Conservation (phyloP, 2,113 vertebrate species). For the Abramis brama region DNA sequence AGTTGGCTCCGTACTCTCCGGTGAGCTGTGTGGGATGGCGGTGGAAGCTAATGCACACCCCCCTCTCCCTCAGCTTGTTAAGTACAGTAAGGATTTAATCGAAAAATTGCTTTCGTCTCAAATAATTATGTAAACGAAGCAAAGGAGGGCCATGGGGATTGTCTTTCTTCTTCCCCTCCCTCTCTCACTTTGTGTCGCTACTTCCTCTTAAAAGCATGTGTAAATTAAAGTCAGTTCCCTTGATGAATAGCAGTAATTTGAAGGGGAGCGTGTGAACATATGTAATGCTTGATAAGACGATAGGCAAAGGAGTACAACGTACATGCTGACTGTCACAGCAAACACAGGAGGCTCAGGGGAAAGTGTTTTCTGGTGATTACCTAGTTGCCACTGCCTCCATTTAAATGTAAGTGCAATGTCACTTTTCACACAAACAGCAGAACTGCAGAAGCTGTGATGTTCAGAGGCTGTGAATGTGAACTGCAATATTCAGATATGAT, state of each 20-base stretch:
- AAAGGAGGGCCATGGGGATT: conserved; percentile 28
- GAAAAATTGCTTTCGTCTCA: conserved; percentile 39
- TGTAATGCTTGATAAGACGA: conserved; percentile 46
- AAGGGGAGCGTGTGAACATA: conserved; percentile 29
- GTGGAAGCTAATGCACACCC: conserved; percentile 37
- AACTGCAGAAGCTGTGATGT: background rate
- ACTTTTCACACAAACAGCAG: background rate
- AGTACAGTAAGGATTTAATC: conserved; percentile 50
- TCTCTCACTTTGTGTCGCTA: conserved; percentile 13
- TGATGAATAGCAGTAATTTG: conserved; percentile 32
- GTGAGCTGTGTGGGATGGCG: conserved; percentile 38
- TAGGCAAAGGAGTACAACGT: background rate
- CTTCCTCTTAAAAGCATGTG: conserved; percentile 44
- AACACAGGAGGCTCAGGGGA: background rate
- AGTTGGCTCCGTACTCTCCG: conserved; percentile 36
- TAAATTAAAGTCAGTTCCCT: conserved; percentile 37
- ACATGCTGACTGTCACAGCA: conserved; percentile 24
- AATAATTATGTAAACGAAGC: conserved; percentile 50
- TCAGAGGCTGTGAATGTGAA: conserved; percentile 21
- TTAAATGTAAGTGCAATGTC: background rate
- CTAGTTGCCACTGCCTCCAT: background rate
- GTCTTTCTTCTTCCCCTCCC: background rate
- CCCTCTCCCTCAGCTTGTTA: conserved; percentile 59
- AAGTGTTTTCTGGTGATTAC: conserved; percentile 33
- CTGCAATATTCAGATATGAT: conserved; percentile 12